Conservation (phyloP, 2,888 invertebrate genomes). For the Oegoconia quadripuncta region DNA sequence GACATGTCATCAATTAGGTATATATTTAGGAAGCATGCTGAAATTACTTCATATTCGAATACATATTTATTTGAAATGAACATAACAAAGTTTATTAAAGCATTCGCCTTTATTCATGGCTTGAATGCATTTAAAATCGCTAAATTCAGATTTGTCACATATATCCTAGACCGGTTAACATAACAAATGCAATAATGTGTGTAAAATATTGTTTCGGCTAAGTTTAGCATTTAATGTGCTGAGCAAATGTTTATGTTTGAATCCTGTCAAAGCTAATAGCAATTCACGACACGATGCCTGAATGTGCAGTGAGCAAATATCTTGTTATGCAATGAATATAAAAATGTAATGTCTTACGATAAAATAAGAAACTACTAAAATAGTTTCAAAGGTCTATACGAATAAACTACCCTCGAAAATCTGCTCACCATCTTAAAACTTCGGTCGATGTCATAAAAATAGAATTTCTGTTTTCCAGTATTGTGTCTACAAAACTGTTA, state of each 20-base stretch:
- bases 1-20: not conserved
- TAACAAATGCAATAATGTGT: constrained; percentile 7
- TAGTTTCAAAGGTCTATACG: no score
- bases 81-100: constrained; percentile 8
- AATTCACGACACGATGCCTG: no score
- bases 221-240: not conserved
- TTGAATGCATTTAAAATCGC: constrained; percentile 2
- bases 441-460: no score
- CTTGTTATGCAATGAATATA: no score
- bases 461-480: no score
- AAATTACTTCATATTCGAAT: not conserved
- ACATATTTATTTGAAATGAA: constrained; percentile 7
- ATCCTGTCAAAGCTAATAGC: not conserved
- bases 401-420: no score
- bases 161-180: constrained; percentile 3
- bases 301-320: no score
- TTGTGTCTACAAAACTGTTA: no score
- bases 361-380: no score
- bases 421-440: no score
- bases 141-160: no score
- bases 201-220: constrained; percentile 5
- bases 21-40: constrained; percentile 1
- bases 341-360: no score
- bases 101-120: not conserved
- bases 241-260: not conserved